Evolutionary conservation across 1,140 invertebrate genomes (phyloP), one percentile per base, ranked within the genome.

Genomic region (Thereuonema tuberculata): DNA sequence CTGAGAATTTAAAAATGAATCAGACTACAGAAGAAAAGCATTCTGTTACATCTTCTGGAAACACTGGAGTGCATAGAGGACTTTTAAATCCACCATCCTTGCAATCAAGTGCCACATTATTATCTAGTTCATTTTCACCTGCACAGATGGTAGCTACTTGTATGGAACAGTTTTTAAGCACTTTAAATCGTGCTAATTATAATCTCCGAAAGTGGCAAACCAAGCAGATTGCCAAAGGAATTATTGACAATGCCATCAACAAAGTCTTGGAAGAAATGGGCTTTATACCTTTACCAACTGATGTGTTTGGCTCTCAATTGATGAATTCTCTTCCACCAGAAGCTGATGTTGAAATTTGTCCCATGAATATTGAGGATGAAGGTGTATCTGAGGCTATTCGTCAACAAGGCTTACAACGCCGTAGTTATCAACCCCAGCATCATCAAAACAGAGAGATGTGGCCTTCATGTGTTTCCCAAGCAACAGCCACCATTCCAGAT

Each of bases 221-320:
- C 17, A 78, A 77, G 73, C 83, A 85, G 74, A 75, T 83, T 61
- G 80, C 80, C 1, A 82, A 81, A 71, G 80, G 82, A 55, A 82
- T 80, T 70, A 75, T 85, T 31, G 84, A 86, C 64, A 86, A 86
- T 71, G 81, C 79, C 20, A 82, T 85, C 59, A 86, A 86, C 64
- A 76, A 76, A 64, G 77, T 84, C 23, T 66, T 85, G 48, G 83
- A 84, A 67, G 78, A 77, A 43, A 82, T 80, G 74, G 76, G 78
- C 54, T 67, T 78, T 26, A 72, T 70, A 49, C 77, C 79, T 14
- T 66, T 62, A 60, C 77, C 73, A 28, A 71, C 73, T 59, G 78
- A 77, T 69, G 76, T 75, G 49, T 74, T 72, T 26, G 78, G 76
- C 66, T 76, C 76, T 58, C 9, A 50, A 12, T 74, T 76, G 29